Conservation (phyloP, 2,888 invertebrate genomes). For the Drosophila setosimentum region DNA sequence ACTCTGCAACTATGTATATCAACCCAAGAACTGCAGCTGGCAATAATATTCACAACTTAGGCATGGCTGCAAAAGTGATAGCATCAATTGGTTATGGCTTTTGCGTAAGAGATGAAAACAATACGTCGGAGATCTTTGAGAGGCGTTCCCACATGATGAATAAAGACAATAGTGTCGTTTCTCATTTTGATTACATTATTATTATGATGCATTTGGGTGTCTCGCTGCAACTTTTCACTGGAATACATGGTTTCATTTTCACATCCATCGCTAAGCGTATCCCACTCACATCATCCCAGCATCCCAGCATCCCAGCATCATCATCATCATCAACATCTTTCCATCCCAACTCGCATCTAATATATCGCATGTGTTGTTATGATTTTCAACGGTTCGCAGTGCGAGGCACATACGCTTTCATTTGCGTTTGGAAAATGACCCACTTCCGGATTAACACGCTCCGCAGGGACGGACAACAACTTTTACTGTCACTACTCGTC, state of each 20-base stretch:
- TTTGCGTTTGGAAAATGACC: conserved; percentile 78
- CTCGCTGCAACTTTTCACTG: conserved; percentile 35
- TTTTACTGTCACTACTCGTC: conserved; percentile 64
- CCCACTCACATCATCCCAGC: conserved; percentile 45
- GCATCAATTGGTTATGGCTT: conserved; percentile 42
- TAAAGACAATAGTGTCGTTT: conserved; percentile 54
- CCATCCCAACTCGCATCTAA: conserved; percentile 16
- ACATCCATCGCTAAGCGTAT: conserved; percentile 57
- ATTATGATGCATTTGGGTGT: conserved; percentile 40
- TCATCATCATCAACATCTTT: conserved; percentile 3
- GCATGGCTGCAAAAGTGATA: conserved; percentile 28
- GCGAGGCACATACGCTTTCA: conserved; percentile 63
- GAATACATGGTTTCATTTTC: conserved; percentile 64
- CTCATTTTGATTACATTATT: conserved; percentile 63
- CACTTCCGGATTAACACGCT: conserved; percentile 75
- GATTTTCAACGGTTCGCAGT: conserved; percentile 66
- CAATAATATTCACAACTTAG: conserved; percentile 2
- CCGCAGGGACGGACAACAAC: conserved; percentile 47
- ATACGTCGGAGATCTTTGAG: conserved; percentile 17
- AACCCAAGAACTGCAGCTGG: neutral
- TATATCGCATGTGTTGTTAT: conserved; percentile 51
- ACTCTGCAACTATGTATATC: neutral
- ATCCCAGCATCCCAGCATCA: conserved; percentile 15
- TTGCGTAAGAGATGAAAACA: conserved; percentile 42
- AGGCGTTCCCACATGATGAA: conserved; percentile 50